These are phyloP conservation scores for human DNA, from an alignment of 2,113 vertebrate genomes.

Conservation along the genomic window GRCh38 chr16:71709501-71710000, in stretches of 20 bases:
- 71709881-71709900: too few species aligned
- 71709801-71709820: not conserved
- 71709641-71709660: not conserved
- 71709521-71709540: conserved; percentile 31
- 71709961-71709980: too few species aligned
- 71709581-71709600: conserved; percentile 50
- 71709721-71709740: not conserved
- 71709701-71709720: not conserved
- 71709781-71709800: not conserved
- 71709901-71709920: too few species aligned
- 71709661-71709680: not conserved
- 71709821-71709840: not conserved
- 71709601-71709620: conserved; percentile 30
- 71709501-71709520: conserved; percentile 45
- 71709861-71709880: too few species aligned
- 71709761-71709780: not conserved
- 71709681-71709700: not conserved
- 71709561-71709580: conserved; percentile 44
- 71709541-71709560: conserved; percentile 36
- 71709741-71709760: not conserved
- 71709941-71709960: too few species aligned
- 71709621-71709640: not conserved
- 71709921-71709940: too few species aligned
- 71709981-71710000: too few species aligned
- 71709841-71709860: too few species aligned